Evolutionary conservation across 2,797 vertebrate genomes (phyloP).

Genomic region (Ctenopoma kingsleyae): DNA sequence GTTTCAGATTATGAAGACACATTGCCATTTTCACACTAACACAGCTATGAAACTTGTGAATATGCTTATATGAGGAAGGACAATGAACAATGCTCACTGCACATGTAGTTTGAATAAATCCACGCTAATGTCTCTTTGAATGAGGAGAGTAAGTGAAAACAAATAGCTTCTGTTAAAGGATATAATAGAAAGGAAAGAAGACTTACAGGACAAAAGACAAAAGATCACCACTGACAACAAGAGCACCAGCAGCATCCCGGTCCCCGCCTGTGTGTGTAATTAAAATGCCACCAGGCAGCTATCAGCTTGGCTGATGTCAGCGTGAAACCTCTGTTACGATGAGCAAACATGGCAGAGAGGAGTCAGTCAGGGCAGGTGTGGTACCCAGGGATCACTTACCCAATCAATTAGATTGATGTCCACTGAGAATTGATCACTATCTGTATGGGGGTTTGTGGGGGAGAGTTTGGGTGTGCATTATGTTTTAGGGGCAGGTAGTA

Average conservation of each 20-base stretch:
- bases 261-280: slow-evolving; percentile 57
- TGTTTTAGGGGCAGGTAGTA: background rate
- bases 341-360: slow-evolving; percentile 38
- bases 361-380: slow-evolving; percentile 39
- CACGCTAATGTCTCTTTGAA: background rate
- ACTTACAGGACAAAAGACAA: background rate
- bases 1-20: no score
- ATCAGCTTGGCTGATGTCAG: background rate
- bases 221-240: background rate
- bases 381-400: slow-evolving; percentile 21
- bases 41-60: no score
- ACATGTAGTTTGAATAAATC: background rate
- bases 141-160: no score
- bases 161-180: background rate
- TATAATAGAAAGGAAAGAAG: background rate
- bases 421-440: slow-evolving; percentile 7
- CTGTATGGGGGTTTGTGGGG: no score
- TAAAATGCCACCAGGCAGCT: slow-evolving; percentile 49
- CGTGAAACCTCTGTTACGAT: slow-evolving; percentile 16
- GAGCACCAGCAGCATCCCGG: slow-evolving; percentile 27
- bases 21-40: no score
- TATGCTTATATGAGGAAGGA: no score
- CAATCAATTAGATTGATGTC: slow-evolving; percentile 27
- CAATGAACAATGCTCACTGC: background rate
- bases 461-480: background rate